Evolutionary conservation across 2,113 vertebrate species (phyloP), one percentile per base, ranked within the genome.

Genomic region (Psittacula cyanocephala): DNA sequence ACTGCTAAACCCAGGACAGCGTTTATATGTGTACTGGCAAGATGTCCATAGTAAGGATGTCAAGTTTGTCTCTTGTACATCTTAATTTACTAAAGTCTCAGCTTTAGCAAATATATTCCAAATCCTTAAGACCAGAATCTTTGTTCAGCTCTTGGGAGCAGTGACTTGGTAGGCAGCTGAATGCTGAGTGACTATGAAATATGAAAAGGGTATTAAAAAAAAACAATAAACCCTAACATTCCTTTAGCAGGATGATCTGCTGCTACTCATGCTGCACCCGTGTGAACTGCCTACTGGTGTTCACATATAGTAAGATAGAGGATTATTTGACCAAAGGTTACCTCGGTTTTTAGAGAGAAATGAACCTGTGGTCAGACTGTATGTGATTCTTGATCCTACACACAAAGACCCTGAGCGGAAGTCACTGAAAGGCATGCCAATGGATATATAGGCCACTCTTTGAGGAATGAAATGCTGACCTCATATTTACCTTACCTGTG

Each of bases 301-400:
- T 84, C 7, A n/a, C 0, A 0, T 37, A 28, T 13, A 80, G 6
- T 17, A 82, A 91, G 31, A 78, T 6, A 44, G 10, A 50, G 11
- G 68, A 57, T 41, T 23, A 20, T 67, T 77, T 71, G 44, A 80
- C 20, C 23, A 67, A 50, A 55, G 13, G 4, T 33, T n/a, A 20
- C 80, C 9, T 64, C 43, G 17, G 10, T 63, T 11, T 50, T 81
- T n/a, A 53, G 39, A 74, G n/a, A 64, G 12, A 64, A 92, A 23
- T 23, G 27, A 83, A 39, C 69, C 74, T 53, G 49, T 52, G 65
- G 9, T 31, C 47, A 69, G 14, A 64, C 5, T 69, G 55, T 43
- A 47, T 23, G 3, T 83, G 17, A 37, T 69, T 81, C 65, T 60
- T 47, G 2, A 70, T 44, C 37, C 52, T 39, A 59, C 10, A 81